phyloP scores from a whole-genome alignment of 2,797 vertebrate species.

The Anguilla anguilla region DNA sequence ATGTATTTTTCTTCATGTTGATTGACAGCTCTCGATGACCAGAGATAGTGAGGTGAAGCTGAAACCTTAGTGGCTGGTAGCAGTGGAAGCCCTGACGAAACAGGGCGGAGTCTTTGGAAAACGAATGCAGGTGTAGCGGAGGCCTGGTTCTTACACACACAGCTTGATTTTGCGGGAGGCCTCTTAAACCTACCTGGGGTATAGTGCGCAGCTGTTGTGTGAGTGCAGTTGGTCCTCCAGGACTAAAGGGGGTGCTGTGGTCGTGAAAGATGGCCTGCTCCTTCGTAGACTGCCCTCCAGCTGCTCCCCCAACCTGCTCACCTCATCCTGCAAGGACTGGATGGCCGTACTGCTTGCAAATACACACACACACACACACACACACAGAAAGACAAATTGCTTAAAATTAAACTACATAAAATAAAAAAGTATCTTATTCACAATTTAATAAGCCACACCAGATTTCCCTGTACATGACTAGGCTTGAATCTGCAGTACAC shows the following conservation, averaged over 20 bases:
- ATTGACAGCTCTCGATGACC: neutral
- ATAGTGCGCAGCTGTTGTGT: neutral
- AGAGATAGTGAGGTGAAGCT: neutral
- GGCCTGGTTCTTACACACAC: neutral
- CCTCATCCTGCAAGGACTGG: neutral
- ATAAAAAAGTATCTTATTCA: neutral
- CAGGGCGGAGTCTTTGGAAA: neutral
- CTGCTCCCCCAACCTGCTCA: conserved; percentile 7
- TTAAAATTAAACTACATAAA: neutral
- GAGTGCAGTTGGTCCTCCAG: neutral
- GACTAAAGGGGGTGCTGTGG: neutral
- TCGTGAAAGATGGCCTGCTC: neutral
- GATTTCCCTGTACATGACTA: too few species aligned
- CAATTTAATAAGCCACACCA: neutral
- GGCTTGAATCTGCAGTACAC: neutral
- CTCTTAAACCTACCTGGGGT: neutral
- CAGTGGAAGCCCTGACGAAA: neutral
- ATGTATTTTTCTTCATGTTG: neutral
- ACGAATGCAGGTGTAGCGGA: neutral
- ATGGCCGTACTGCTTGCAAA: neutral
- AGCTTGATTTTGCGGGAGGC: neutral
- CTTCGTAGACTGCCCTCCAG: neutral
- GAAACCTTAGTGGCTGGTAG: neutral
- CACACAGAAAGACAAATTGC: neutral
- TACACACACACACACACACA: neutral